These are phyloP conservation scores for Orius insidiosus DNA, from an alignment of 1,140 invertebrate species.

Conservation along the genomic window DNA sequence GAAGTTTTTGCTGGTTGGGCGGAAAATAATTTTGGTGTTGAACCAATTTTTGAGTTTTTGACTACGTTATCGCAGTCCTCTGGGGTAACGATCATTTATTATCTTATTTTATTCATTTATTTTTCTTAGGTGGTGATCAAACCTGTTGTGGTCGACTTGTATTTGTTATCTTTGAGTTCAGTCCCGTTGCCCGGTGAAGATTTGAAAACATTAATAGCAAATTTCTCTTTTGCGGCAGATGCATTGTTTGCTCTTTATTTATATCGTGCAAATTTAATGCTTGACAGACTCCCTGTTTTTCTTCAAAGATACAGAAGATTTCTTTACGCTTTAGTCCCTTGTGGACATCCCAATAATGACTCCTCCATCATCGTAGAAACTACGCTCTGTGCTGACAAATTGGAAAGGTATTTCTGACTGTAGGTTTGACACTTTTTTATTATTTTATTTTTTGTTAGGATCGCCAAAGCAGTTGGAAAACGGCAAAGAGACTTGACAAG, in stretches of 20 bases:
- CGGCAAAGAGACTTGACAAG: conserved; percentile 26
- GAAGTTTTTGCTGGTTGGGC: conserved; percentile 1
- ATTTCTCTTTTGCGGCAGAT: conserved; percentile 1
- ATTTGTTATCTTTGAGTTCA: background rate
- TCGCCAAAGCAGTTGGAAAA: conserved; percentile 23
- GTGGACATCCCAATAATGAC: conserved; percentile 7
- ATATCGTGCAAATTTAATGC: conserved; percentile 19
- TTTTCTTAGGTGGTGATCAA: background rate
- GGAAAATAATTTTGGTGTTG: too few relatives aligned
- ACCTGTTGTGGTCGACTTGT: conserved; percentile 5
- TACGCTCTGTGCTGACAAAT: conserved; percentile 19
- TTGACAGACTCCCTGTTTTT: conserved; percentile 22
- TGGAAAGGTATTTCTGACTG: conserved; percentile 23
- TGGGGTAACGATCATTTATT: too few relatives aligned
- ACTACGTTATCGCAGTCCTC: too few relatives aligned
- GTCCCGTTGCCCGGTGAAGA: conserved; percentile 2
- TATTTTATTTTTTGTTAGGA: conserved; percentile 19
- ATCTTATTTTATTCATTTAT: too few relatives aligned
- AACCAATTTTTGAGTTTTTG: too few relatives aligned
- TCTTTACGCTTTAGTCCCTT: conserved; percentile 9
- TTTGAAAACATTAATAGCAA: background rate
- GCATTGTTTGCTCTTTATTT: conserved; percentile 11
- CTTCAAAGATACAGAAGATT: conserved; percentile 20
- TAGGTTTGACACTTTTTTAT: conserved; percentile 1
- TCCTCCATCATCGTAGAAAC: conserved; percentile 16